Evolutionary conservation across 2,113 vertebrate species (phyloP).

Genomic region (Rhadina sibilatrix): DNA sequence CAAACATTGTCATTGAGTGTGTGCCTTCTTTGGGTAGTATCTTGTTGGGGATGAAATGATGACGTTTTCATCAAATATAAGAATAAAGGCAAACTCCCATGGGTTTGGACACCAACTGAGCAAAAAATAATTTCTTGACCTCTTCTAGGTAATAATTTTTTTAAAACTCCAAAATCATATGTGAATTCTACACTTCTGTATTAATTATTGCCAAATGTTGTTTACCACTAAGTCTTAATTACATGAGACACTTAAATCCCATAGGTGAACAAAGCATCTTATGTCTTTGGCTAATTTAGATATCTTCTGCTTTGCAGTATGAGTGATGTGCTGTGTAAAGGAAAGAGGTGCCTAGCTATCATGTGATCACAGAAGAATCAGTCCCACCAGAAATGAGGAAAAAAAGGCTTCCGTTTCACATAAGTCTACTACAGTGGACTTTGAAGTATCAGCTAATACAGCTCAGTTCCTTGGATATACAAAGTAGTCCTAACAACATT

Average conservation of each 20-base stretch:
- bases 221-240: not conserved
- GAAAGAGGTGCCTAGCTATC: not conserved
- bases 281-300: not conserved
- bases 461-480: not conserved
- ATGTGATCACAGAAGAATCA: not conserved
- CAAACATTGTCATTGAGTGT: not conserved
- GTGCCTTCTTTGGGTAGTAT: not conserved
- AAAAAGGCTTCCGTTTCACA: not conserved
- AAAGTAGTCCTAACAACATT: not conserved
- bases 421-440: not conserved
- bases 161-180: not conserved
- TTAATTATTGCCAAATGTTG: not conserved
- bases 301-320: not conserved
- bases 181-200: not conserved
- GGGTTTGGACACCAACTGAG: not conserved
- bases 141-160: not conserved
- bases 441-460: not conserved
- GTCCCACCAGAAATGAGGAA: not conserved
- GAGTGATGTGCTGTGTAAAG: accelerated
- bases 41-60: not conserved
- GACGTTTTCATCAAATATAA: not conserved
- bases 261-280: not conserved
- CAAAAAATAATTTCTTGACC: not conserved
- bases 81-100: not conserved
- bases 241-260: not conserved